Evolutionary conservation across 2,797 vertebrate genomes (phyloP).

Genomic region (Sebastes itinus): DNA sequence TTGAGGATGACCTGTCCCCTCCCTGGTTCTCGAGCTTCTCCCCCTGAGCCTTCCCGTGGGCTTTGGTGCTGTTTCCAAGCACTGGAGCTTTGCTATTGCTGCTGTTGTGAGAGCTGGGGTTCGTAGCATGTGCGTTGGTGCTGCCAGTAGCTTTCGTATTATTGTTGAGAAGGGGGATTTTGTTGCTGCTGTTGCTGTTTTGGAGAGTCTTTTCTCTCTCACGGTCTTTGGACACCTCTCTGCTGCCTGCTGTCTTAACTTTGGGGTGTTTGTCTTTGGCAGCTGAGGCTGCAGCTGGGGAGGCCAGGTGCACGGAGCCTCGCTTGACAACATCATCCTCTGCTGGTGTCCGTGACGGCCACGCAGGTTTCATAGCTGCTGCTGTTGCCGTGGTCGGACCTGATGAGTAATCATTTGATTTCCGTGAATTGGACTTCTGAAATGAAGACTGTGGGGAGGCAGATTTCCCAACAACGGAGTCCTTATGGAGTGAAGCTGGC

Average conservation of each 20-base stretch:
- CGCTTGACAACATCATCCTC: slow-evolving; percentile 79
- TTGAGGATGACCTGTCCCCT: slow-evolving; percentile 82
- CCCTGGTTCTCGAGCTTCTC: slow-evolving; percentile 76
- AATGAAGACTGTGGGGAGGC: slow-evolving; percentile 71
- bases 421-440: slow-evolving; percentile 75
- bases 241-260: slow-evolving; percentile 76
- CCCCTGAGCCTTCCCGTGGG: slow-evolving; percentile 71
- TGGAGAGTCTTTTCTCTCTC: slow-evolving; percentile 78
- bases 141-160: slow-evolving; percentile 67
- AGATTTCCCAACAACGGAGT: slow-evolving; percentile 68
- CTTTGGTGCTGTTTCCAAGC: slow-evolving; percentile 75
- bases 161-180: slow-evolving; percentile 72
- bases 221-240: slow-evolving; percentile 79
- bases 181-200: slow-evolving; percentile 78
- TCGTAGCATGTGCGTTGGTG: slow-evolving; percentile 62
- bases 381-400: slow-evolving; percentile 54
- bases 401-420: slow-evolving; percentile 77
- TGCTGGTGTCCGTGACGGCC: slow-evolving; percentile 69
- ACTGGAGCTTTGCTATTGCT: slow-evolving; percentile 74
- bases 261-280: slow-evolving; percentile 86
- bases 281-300: slow-evolving; percentile 64
- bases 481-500: slow-evolving; percentile 65
- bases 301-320: slow-evolving; percentile 67
- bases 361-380: slow-evolving; percentile 73
- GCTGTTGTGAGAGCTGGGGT: slow-evolving; percentile 68